Conservation (phyloP, 1,140 invertebrate species). For the Pseudomyrmex concolor region DNA sequence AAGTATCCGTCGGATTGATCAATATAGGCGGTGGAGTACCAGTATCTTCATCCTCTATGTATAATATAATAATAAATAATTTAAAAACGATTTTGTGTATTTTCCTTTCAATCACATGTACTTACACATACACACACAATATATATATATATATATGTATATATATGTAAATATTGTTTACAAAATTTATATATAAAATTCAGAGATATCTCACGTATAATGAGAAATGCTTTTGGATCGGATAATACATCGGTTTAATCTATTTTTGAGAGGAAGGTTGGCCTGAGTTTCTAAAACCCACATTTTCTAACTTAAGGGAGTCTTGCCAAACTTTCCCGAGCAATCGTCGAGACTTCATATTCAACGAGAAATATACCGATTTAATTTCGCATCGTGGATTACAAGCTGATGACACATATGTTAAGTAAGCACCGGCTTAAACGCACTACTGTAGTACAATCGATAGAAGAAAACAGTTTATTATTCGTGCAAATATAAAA, state of each 20-base stretch:
- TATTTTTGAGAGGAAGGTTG: conserved; percentile 81
- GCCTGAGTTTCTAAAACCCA: conserved; percentile 72
- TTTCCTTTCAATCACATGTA: too few species aligned
- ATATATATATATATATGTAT: conserved; percentile 48
- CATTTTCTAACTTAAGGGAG: conserved; percentile 76
- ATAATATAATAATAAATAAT: conserved; percentile 29
- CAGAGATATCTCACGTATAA: conserved; percentile 58
- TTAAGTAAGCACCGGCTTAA: too few species aligned
- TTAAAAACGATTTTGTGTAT: neutral
- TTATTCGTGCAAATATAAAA: too few species aligned
- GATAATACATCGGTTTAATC: conserved; percentile 80
- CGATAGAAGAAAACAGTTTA: too few species aligned
- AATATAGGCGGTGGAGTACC: conserved; percentile 72
- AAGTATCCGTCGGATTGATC: conserved; percentile 75
- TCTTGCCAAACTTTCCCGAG: conserved; percentile 74
- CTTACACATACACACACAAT: neutral
- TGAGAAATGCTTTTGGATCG: conserved; percentile 77
- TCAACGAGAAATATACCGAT: neutral
- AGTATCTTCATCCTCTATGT: conserved; percentile 81
- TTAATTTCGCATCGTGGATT: neutral
- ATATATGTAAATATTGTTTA: conserved; percentile 41
- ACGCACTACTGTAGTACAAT: too few species aligned
- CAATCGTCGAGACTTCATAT: conserved; percentile 24
- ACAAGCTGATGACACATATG: neutral
- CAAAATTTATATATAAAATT: conserved; percentile 47